Percentiles rank a stretch among this genome's conserved stretches.
Conservation (phyloP, 2,888 invertebrate species). For the Rhingia rostrata region DNA sequence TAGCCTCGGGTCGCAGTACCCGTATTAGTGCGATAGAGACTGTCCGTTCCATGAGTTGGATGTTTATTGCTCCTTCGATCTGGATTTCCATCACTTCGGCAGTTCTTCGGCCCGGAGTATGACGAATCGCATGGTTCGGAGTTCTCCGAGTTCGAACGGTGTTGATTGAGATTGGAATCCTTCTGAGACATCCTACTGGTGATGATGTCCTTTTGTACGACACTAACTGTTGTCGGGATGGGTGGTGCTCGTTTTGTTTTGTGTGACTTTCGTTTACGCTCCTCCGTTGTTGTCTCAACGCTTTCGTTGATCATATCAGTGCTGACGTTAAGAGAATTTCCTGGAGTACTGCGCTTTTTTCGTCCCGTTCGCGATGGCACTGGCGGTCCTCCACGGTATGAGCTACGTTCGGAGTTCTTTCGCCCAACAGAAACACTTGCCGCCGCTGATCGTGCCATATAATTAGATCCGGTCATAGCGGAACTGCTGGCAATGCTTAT, state of each 20-base stretch:
- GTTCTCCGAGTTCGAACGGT: conserved; percentile 45
- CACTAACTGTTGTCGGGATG: conserved; percentile 80
- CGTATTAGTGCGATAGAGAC: conserved; percentile 74
- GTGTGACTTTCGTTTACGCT: conserved; percentile 85
- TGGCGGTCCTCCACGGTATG: conserved; percentile 77
- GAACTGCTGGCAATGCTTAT: conserved; percentile 89
- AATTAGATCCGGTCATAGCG: conserved; percentile 81
- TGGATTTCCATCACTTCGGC: conserved; percentile 15
- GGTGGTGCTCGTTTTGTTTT: conserved; percentile 85
- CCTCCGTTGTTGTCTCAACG: conserved; percentile 84
- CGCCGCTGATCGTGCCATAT: conserved; percentile 78
- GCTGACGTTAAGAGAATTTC: conserved; percentile 86
- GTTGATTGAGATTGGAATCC: conserved; percentile 39
- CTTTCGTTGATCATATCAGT: conserved; percentile 84
- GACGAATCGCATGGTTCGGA: conserved; percentile 63
- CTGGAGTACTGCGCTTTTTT: conserved; percentile 86
- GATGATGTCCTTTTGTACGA: conserved; percentile 52
- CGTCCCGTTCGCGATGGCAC: conserved; percentile 89
- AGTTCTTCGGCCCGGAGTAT: conserved; percentile 51
- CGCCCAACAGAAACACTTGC: conserved; percentile 77
- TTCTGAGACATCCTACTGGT: conserved; percentile 51
- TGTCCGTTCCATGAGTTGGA: conserved; percentile 61
- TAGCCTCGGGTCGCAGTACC: conserved; percentile 76
- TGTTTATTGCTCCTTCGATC: conserved; percentile 57
- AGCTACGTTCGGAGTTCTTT: conserved; percentile 79